Conservation (phyloP, 2,113 vertebrate genomes). For the Lethenteron reissneri region DNA sequence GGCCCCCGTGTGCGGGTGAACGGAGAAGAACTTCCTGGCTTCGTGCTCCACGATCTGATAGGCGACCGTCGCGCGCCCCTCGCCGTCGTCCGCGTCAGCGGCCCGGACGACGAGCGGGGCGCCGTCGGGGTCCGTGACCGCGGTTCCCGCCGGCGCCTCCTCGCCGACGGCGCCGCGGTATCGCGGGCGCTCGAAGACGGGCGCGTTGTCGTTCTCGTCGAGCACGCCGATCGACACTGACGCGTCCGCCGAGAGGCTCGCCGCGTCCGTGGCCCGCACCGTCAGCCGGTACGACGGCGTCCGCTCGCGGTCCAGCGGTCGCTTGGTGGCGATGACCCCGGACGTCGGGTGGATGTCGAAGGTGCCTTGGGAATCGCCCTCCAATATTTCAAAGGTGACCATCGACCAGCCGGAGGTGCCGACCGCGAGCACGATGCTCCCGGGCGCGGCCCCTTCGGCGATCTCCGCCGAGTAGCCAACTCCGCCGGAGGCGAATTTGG, state of each 20-base stretch:
- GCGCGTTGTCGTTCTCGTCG: slow-evolving; percentile 26
- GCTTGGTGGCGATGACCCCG: slow-evolving; percentile 66
- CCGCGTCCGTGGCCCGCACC: slow-evolving; percentile 80
- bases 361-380: slow-evolving; percentile 36
- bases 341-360: slow-evolving; percentile 83
- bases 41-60: slow-evolving; percentile 53
- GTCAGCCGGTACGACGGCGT: slow-evolving; percentile 38
- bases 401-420: slow-evolving; percentile 72
- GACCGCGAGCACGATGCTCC: slow-evolving; percentile 56
- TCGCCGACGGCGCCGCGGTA: slow-evolving; percentile 65
- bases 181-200: slow-evolving; percentile 51
- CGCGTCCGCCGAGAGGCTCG: slow-evolving; percentile 64
- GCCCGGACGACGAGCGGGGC: slow-evolving; percentile 72
- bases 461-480: slow-evolving; percentile 68
- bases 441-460: slow-evolving; percentile 42
- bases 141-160: slow-evolving; percentile 54
- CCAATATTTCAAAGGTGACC: slow-evolving; percentile 57
- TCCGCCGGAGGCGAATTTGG: slow-evolving; percentile 58
- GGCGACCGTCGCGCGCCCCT: slow-evolving; percentile 51
- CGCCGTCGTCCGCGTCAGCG: slow-evolving; percentile 61
- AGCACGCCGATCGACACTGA: slow-evolving; percentile 55
- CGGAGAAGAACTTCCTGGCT: slow-evolving; percentile 68
- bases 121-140: slow-evolving; percentile 39
- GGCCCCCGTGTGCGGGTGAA: slow-evolving; percentile 77
- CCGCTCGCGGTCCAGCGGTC: slow-evolving; percentile 48